phyloP scores from a whole-genome alignment of 2,888 invertebrate species.

The Therioaphis trifolii region DNA sequence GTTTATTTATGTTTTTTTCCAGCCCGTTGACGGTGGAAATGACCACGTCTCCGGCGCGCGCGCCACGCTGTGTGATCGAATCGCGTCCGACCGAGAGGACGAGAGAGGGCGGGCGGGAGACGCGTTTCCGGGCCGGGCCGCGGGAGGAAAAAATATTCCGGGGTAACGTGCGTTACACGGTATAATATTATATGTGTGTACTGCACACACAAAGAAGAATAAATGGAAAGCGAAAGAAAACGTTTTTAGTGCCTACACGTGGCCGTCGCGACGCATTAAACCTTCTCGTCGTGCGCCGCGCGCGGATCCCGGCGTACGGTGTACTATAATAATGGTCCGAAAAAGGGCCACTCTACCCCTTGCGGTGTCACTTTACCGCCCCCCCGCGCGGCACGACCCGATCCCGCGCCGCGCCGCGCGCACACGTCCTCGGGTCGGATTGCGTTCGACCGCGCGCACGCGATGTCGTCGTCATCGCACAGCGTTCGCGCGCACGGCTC shows the following conservation, averaged over 20 bases:
- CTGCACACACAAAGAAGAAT: background rate
- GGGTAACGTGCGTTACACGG: too few relatives aligned
- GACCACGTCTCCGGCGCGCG: background rate
- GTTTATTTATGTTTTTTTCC: background rate
- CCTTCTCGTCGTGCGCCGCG: conserved; percentile 35
- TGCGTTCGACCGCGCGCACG: conserved; percentile 35
- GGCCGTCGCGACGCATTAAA: conserved; percentile 45
- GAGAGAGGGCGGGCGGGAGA: too few relatives aligned
- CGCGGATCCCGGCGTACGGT: too few relatives aligned
- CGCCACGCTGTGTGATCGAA: conserved; percentile 29
- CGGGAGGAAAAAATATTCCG: conserved; percentile 10
- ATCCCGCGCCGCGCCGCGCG: conserved; percentile 32
- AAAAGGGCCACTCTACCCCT: conserved; percentile 57
- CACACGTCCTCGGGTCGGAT: conserved; percentile 38
- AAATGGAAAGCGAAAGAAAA: conserved; percentile 47
- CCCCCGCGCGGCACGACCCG: conserved; percentile 31
- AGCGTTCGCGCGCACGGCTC: background rate
- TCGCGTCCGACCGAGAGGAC: conserved; percentile 25
- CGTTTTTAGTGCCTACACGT: conserved; percentile 56
- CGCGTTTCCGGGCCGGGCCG: conserved; percentile 23
- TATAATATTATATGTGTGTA: too few relatives aligned
- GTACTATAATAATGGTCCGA: conserved; percentile 46
- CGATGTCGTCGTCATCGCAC: background rate
- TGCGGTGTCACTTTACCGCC: conserved; percentile 57
- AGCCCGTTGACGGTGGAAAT: background rate